Evolutionary conservation across 2,888 invertebrate species (phyloP).

Genomic region (Trissonchulus latispiculum): DNA sequence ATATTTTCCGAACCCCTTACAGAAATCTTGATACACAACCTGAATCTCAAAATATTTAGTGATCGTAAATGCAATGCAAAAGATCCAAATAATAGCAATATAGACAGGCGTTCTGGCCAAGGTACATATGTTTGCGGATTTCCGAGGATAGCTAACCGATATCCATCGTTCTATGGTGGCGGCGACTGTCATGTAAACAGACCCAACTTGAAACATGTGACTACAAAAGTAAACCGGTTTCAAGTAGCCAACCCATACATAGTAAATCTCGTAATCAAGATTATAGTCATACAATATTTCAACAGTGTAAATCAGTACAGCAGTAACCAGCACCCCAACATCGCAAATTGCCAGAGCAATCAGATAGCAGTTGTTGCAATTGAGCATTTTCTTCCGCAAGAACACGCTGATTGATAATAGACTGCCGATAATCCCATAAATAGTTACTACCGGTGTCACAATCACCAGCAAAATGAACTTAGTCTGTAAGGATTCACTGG

Average conservation of each 20-base stretch:
- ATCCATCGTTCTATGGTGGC: background rate
- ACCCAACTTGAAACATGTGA: background rate
- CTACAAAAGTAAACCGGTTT: background rate
- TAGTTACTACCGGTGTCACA: too few relatives aligned
- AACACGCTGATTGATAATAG: too few relatives aligned
- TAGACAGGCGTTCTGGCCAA: too few relatives aligned
- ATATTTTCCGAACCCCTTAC: background rate
- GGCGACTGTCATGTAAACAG: background rate
- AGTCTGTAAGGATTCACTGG: too few relatives aligned
- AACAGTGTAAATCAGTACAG: background rate
- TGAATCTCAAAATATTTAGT: conserved; percentile 39
- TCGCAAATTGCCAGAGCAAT: background rate
- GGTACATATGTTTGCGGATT: too few relatives aligned
- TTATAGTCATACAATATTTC: background rate
- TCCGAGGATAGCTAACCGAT: too few relatives aligned
- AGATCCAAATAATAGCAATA: background rate
- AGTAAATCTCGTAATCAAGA: background rate
- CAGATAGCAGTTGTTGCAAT: too few relatives aligned
- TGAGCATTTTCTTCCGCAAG: too few relatives aligned
- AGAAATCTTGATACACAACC: conserved; percentile 23
- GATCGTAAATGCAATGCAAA: conserved; percentile 33
- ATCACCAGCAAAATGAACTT: too few relatives aligned
- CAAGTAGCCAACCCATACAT: background rate
- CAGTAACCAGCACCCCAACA: background rate
- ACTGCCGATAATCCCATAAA: too few relatives aligned